These are phyloP conservation scores for Eucidaris tribuloides DNA, from an alignment of 35 echinoderm and acorn worm species.

Conservation along the genomic window DNA sequence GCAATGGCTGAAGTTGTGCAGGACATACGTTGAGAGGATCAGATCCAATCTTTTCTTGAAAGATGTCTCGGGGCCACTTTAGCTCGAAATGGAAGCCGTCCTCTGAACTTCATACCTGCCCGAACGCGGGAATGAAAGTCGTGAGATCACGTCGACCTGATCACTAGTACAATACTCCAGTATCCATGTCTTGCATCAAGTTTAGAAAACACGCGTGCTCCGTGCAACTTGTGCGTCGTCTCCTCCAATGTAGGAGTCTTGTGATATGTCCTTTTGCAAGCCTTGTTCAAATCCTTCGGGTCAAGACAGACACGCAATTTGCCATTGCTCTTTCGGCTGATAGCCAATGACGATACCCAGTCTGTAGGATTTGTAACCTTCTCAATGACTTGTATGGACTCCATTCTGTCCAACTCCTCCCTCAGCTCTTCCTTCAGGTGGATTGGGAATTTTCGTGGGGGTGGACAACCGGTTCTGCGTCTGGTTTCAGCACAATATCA, in stretches of 20 bases:
- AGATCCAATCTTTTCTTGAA: too few relatives aligned
- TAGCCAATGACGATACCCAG: too few relatives aligned
- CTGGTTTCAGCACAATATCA: not conserved
- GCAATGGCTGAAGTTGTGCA: too few relatives aligned
- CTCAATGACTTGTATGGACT: slow-evolving; percentile 34
- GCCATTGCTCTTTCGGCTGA: too few relatives aligned
- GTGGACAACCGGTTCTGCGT: not conserved
- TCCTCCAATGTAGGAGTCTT: slow-evolving; percentile 52
- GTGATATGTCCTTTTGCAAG: slow-evolving; percentile 1
- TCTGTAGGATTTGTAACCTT: slow-evolving; percentile 59
- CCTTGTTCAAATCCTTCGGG: too few relatives aligned
- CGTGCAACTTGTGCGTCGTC: not conserved
- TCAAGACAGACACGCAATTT: too few relatives aligned
- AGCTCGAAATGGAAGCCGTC: too few relatives aligned
- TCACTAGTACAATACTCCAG: slow-evolving; percentile 44
- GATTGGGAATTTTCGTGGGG: slow-evolving; percentile 51
- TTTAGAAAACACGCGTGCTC: slow-evolving; percentile 35
- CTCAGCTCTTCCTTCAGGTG: slow-evolving; percentile 57
- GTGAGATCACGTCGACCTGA: too few relatives aligned
- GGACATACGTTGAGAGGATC: too few relatives aligned
- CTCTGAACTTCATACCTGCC: too few relatives aligned
- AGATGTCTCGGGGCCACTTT: too few relatives aligned
- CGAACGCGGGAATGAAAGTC: too few relatives aligned
- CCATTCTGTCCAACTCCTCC: slow-evolving; percentile 52
- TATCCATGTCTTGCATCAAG: slow-evolving; percentile 61